Evolutionary conservation across 1,140 invertebrate species (phyloP).

Genomic region (Batillaria attramentaria): DNA sequence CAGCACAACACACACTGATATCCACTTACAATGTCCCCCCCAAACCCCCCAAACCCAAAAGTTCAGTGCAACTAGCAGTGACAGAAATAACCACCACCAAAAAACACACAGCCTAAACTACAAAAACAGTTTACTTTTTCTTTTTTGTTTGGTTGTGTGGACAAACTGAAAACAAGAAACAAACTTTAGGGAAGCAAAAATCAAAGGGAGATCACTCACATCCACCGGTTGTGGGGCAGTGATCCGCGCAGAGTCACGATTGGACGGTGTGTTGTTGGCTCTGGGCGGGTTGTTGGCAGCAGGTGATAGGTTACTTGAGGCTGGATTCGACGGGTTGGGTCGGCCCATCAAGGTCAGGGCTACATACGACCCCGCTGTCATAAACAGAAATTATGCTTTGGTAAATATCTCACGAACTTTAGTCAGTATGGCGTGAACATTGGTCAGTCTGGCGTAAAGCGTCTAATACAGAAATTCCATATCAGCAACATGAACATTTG

Average conservation of each 20-base stretch:
- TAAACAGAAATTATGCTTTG: constrained; percentile 36
- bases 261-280: constrained; percentile 19
- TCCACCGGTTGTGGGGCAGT: constrained; percentile 92
- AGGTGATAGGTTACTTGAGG: constrained; percentile 60
- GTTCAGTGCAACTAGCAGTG: neutral
- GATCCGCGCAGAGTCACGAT: constrained; percentile 74
- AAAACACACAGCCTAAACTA: neutral
- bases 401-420: too few species aligned
- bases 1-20: too few species aligned
- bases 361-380: constrained; percentile 73
- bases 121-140: too few species aligned
- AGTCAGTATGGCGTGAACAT: too few species aligned
- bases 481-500: too few species aligned
- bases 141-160: too few species aligned
- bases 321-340: constrained; percentile 44
- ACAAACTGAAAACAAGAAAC: neutral
- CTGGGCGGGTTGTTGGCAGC: constrained; percentile 60
- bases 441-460: too few species aligned
- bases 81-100: neutral
- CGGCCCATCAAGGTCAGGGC: constrained; percentile 73
- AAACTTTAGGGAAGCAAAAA: neutral
- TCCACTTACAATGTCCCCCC: too few species aligned
- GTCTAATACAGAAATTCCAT: too few species aligned
- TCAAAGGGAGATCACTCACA: constrained; percentile 73
- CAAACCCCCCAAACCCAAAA: neutral